Evolutionary conservation across 2,797 vertebrate genomes (phyloP), one percentile per base, ranked within the genome.

Genomic region (Neopelma chrysocephalum): DNA sequence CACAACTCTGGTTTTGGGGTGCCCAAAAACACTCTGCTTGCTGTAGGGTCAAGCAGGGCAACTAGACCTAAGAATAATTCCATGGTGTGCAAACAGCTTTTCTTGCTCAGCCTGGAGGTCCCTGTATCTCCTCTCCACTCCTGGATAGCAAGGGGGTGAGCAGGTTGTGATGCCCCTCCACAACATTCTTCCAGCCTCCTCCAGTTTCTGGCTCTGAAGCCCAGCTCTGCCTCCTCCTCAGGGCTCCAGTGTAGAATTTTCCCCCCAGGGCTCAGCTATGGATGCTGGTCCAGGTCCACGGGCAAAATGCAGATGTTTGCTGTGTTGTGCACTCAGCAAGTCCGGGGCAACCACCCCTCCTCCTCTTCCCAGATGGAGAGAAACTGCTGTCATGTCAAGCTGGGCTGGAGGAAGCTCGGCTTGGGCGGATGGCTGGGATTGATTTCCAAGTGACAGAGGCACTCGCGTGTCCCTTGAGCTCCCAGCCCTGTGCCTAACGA

Each of bases 381-480:
- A 70, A 92, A 75, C 48, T 69, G 40, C 42, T 36, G 29, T 53
- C 8, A 2, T 60, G 89, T 95, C 8, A 14, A 73, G 91, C 40
- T 38, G 61, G 48, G 64, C 56, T 82, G 72, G 48, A 84, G 87
- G 91, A 89, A 89, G 50, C 72, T 81, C 4, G 0, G 27, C 88
- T 66, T 60, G 69, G 50, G 65, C 0, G 20, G 84, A 36, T 6
- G 42, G 53, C 75, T 20, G 78, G 79, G 60, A 68, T 89, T 87
- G 94, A 96, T 94, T 95, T 91, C 91, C 75, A 82, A 93, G 91
- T 51, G 72, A 91, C 88, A 86, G 61, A 65, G 60, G 82, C 7
- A 3, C n/a, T 91, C 6, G 8, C 0, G 1, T 72, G 82, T 89
- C 84, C 64, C 76, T 53, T 27, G 79, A 82, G 89, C 76, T 93